Conservation (phyloP, 2,888 invertebrate species). For the Dorcus hopei region DNA sequence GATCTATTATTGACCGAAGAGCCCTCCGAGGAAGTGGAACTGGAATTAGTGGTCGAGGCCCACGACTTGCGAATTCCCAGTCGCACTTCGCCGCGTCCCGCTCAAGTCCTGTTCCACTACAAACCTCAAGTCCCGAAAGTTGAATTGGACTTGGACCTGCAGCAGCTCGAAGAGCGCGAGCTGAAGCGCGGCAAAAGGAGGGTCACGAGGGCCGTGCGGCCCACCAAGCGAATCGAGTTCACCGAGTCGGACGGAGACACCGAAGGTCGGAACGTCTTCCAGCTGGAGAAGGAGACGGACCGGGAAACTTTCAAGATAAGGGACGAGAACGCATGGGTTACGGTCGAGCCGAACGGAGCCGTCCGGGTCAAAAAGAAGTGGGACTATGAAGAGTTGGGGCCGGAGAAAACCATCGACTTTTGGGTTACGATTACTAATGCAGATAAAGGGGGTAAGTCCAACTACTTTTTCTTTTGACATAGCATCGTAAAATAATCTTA, state of each 20-base stretch:
- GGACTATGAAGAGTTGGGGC: conserved; percentile 93
- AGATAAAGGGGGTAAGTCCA: conserved; percentile 77
- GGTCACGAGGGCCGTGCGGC: conserved; percentile 86
- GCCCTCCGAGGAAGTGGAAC: conserved; percentile 59
- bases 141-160: conserved; percentile 56
- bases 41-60: conserved; percentile 73
- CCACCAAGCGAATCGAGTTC: conserved; percentile 90
- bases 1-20: conserved; percentile 81
- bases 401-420: conserved; percentile 93
- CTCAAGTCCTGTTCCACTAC: conserved; percentile 76
- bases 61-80: conserved; percentile 79
- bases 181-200: conserved; percentile 71
- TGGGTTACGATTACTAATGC: conserved; percentile 93
- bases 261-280: conserved; percentile 84
- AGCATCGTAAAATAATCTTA: too few relatives aligned
- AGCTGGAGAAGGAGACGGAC: conserved; percentile 87
- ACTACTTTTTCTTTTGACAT: too few relatives aligned
- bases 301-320: conserved; percentile 90
- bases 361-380: conserved; percentile 94
- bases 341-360: conserved; percentile 86
- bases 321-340: conserved; percentile 92
- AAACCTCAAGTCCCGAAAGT: conserved; percentile 55
- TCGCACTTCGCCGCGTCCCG: conserved; percentile 65
- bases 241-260: conserved; percentile 87
- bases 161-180: conserved; percentile 49